phyloP scores from a whole-genome alignment of 2,888 invertebrate species.

The Tridacna crocea region DNA sequence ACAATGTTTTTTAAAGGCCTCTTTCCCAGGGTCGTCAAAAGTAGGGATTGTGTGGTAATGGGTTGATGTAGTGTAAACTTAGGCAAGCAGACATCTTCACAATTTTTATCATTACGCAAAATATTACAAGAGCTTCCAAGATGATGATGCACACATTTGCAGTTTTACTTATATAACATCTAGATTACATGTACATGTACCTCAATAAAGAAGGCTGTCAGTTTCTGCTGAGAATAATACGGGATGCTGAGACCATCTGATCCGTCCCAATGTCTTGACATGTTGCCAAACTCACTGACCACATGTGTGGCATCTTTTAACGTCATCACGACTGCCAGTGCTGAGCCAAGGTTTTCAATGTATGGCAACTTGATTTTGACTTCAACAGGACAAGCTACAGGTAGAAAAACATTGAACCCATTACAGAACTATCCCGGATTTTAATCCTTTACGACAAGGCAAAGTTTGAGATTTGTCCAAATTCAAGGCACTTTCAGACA shows the following conservation, averaged over 20 bases:
- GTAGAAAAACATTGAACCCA: background rate
- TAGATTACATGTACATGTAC: too few relatives aligned
- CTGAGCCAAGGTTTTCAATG: slow-evolving; percentile 40
- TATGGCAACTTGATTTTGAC: slow-evolving; percentile 39
- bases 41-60: too few relatives aligned
- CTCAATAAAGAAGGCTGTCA: slow-evolving; percentile 37
- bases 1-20: background rate
- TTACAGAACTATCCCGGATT: background rate
- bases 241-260: slow-evolving; percentile 47
- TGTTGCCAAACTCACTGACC: slow-evolving; percentile 42
- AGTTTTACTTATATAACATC: too few relatives aligned
- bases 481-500: too few relatives aligned
- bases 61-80: too few relatives aligned
- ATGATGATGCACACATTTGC: too few relatives aligned
- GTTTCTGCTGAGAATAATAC: slow-evolving; percentile 38
- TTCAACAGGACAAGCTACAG: slow-evolving; percentile 34
- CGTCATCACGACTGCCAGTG: slow-evolving; percentile 38
- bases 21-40: too few relatives aligned
- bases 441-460: background rate
- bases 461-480: background rate
- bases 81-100: too few relatives aligned
- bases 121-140: too few relatives aligned
- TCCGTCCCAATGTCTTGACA: slow-evolving; percentile 47
- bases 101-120: too few relatives aligned
- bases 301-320: slow-evolving; percentile 38